Percentiles rank a stretch among this genome's conserved stretches.
Evolutionary conservation across 2,113 vertebrate genomes (phyloP).

Genomic region (Variabilichromis moorii): DNA sequence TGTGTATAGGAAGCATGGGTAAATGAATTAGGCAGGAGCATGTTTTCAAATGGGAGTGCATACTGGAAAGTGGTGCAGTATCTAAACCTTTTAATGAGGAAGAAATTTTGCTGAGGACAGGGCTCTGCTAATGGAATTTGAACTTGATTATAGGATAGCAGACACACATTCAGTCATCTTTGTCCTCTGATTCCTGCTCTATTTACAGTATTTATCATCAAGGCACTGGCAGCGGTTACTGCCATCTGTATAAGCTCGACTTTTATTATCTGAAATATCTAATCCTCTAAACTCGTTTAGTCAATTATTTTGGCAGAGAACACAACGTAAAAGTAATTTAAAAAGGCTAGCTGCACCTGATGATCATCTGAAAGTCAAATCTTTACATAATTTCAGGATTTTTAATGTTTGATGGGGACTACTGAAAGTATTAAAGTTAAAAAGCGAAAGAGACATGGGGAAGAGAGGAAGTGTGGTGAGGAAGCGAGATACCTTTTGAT

Average conservation of each 20-base stretch:
- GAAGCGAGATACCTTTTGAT: not conserved
- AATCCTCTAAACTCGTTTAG: not conserved
- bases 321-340: not conserved
- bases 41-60: slow-evolving; percentile 50
- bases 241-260: not conserved
- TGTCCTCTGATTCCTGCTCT: slow-evolving; percentile 41
- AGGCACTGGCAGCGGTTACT: not conserved
- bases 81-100: slow-evolving; percentile 69
- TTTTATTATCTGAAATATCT: slow-evolving; percentile 18
- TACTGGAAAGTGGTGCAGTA: slow-evolving; percentile 42
- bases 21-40: slow-evolving; percentile 67
- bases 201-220: slow-evolving; percentile 43
- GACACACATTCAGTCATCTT: slow-evolving; percentile 28
- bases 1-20: slow-evolving; percentile 60
- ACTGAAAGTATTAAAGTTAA: not conserved
- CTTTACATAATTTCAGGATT: not conserved
- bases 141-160: slow-evolving; percentile 68
- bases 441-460: not conserved
- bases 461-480: not conserved
- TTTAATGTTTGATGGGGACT: not conserved
- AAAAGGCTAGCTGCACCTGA: not conserved
- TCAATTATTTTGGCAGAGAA: not conserved
- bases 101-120: slow-evolving; percentile 70
- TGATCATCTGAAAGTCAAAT: not conserved
- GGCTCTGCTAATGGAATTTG: slow-evolving; percentile 67